Evolutionary conservation across 2,888 invertebrate species (phyloP).

Genomic region (Pterobdella sp.): DNA sequence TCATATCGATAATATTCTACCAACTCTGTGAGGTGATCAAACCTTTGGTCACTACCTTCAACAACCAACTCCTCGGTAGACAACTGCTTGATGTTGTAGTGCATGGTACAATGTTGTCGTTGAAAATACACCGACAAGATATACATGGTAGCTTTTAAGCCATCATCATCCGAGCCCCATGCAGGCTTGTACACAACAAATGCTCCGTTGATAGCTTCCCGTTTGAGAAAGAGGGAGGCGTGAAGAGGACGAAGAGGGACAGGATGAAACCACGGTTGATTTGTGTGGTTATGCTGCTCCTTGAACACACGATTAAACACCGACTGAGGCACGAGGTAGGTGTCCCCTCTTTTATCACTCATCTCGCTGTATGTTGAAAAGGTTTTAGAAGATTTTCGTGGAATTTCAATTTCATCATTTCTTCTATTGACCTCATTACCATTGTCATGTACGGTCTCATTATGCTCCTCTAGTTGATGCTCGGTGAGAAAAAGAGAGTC

Average conservation of each 20-base stretch:
- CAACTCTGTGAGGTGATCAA: slow-evolving; percentile 36
- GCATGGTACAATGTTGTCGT: slow-evolving; percentile 23
- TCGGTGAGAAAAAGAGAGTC: too few species aligned
- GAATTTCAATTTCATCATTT: too few species aligned
- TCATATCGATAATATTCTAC: slow-evolving; percentile 38
- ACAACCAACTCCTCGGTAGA: slow-evolving; percentile 36
- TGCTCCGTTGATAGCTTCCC: slow-evolving; percentile 36
- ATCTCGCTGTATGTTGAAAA: too few species aligned
- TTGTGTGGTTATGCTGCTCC: slow-evolving; percentile 35
- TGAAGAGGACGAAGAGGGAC: slow-evolving; percentile 35
- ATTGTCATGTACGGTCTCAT: neutral
- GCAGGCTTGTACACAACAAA: slow-evolving; percentile 36
- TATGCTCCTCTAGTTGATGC: too few species aligned
- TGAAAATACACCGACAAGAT: neutral
- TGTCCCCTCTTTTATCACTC: slow-evolving; percentile 35
- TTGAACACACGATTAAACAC: slow-evolving; percentile 27
- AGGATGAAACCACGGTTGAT: slow-evolving; percentile 38
- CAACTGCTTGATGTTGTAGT: slow-evolving; percentile 37
- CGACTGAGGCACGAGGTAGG: slow-evolving; percentile 33
- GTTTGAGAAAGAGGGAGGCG: slow-evolving; percentile 37
- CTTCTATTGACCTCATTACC: neutral
- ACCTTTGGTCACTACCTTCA: slow-evolving; percentile 36
- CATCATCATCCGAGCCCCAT: slow-evolving; percentile 23
- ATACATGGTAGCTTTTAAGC: neutral
- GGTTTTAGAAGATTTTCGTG: too few species aligned